Evolutionary conservation across 2,888 invertebrate genomes (phyloP).

Genomic region (Lycia hirtaria): DNA sequence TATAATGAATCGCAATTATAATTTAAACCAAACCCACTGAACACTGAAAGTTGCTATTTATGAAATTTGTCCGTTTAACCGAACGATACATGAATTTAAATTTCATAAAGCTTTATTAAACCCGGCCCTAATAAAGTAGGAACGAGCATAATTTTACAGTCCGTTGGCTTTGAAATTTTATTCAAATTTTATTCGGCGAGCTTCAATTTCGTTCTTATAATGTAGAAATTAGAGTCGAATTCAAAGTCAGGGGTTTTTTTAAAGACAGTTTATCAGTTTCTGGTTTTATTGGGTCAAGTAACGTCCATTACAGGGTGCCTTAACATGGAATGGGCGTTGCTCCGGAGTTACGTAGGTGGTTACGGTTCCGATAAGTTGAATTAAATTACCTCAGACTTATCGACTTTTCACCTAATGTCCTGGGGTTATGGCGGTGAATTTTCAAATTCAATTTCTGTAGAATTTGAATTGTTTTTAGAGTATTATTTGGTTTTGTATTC

Average conservation of each 20-base stretch:
- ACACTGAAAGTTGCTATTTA: slow-evolving; percentile 15
- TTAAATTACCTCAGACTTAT: slow-evolving; percentile 43
- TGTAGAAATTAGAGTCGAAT: slow-evolving; percentile 21
- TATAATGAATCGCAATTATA: slow-evolving; percentile 5
- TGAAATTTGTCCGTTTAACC: slow-evolving; percentile 22
- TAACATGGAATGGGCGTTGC: slow-evolving; percentile 71
- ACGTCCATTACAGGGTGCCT: slow-evolving; percentile 59
- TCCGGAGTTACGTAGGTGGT: slow-evolving; percentile 49
- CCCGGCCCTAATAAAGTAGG: slow-evolving; percentile 21
- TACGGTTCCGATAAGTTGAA: slow-evolving; percentile 53
- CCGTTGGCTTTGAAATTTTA: slow-evolving; percentile 21
- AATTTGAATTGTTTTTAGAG: slow-evolving; percentile 1
- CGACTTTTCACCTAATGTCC: slow-evolving; percentile 26
- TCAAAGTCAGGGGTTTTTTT: slow-evolving; percentile 22
- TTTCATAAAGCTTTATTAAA: slow-evolving; percentile 29
- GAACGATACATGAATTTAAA: slow-evolving; percentile 28
- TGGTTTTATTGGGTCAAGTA: slow-evolving; percentile 58
- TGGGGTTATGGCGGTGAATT: slow-evolving; percentile 10
- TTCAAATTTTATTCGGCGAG: slow-evolving; percentile 12
- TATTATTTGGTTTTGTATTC: background rate
- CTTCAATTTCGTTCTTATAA: slow-evolving; percentile 24
- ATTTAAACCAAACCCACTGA: slow-evolving; percentile 9
- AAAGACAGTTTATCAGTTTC: slow-evolving; percentile 36
- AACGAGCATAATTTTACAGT: slow-evolving; percentile 29
- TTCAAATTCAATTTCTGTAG: slow-evolving; percentile 11